phyloP scores from a whole-genome alignment of 2,113 vertebrate species.

The Anarhynchus alexandrinus region DNA sequence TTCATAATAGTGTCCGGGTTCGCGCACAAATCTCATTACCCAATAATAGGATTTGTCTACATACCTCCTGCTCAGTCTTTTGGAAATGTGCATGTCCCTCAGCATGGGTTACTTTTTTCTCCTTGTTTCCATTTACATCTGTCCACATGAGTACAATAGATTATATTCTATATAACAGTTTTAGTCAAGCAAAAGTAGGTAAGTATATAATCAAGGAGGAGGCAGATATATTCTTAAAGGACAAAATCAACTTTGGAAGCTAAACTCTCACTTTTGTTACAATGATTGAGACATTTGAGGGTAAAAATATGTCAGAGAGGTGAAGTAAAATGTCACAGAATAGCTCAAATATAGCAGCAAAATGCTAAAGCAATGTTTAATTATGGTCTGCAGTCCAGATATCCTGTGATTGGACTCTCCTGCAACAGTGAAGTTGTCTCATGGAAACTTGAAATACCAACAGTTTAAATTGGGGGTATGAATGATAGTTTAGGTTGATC shows the following conservation, averaged over 20 bases:
- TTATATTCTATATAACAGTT: conserved; percentile 37
- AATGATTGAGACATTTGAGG: not conserved
- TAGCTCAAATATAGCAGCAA: not conserved
- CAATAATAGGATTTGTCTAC: conserved; percentile 76
- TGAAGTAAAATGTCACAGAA: not conserved
- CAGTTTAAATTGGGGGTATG: not conserved
- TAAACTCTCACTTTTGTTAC: conserved; percentile 7
- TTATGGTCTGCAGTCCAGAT: not conserved
- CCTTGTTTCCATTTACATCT: conserved; percentile 59
- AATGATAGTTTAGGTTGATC: not conserved
- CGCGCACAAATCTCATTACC: conserved; percentile 70
- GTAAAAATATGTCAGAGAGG: not conserved
- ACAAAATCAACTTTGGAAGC: not conserved
- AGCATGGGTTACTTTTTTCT: conserved; percentile 47
- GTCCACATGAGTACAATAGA: conserved; percentile 59
- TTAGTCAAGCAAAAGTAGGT: conserved; percentile 44
- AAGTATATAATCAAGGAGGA: not conserved
- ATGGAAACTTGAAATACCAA: not conserved
- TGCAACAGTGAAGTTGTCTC: not conserved
- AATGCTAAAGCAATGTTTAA: not conserved
- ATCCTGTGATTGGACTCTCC: not conserved
- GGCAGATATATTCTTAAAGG: not conserved
- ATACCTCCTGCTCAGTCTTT: conserved; percentile 70
- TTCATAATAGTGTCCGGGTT: conserved; percentile 68
- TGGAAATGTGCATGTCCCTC: conserved; percentile 64